Evolutionary conservation across 1,140 invertebrate genomes (phyloP), one percentile per base, ranked within the genome.

Genomic region (Rhagoletis zephyria): DNA sequence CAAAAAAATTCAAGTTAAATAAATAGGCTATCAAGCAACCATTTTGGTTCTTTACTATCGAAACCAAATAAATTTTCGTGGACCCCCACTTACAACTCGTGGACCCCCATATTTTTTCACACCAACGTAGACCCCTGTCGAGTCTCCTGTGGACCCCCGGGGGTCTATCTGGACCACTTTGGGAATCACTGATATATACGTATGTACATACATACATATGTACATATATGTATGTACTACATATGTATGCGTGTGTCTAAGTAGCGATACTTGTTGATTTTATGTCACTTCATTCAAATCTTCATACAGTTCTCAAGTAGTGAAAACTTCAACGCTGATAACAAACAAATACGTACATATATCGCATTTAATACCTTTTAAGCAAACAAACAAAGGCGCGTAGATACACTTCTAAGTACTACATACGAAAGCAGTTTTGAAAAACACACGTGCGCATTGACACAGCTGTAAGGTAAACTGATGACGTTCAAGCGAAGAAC

Each of bases 401-500:
- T n/a, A 56, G 4, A 7, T 40, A 63, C 61, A 1, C 61, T 14
- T 63, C n/a, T 14, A n/a, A 4, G 40, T 42, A 45, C 70, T 16
- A 48, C 16, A 74, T 51, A 56, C 7, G 56, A 9, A n/a, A 30
- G 3, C 16, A 81, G 56, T 77, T 16, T 45, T 51, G 74, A 56
- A 56, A 19, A 81, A 30, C 42, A 19, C 74, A 56, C 48, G 48
- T 81, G 48, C 10, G 16, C 74, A 16, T 81, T 81, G 74, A 81
- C 74, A 81, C 74, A 81, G 74, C 74, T 81, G 74, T 51, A 19
- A 59, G 19, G 14, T 45, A 77, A n/a, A 64, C 30, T 14, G 67
- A 48, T 45, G 67, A 74, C 40, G 42, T 40, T 74, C 67, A 74
- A 74, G 45, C 40, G 10, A 12, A 45, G 9, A 70, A 70, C 9